Evolutionary conservation across 2,113 vertebrate species (phyloP).

Genomic region (Xenopus borealis): DNA sequence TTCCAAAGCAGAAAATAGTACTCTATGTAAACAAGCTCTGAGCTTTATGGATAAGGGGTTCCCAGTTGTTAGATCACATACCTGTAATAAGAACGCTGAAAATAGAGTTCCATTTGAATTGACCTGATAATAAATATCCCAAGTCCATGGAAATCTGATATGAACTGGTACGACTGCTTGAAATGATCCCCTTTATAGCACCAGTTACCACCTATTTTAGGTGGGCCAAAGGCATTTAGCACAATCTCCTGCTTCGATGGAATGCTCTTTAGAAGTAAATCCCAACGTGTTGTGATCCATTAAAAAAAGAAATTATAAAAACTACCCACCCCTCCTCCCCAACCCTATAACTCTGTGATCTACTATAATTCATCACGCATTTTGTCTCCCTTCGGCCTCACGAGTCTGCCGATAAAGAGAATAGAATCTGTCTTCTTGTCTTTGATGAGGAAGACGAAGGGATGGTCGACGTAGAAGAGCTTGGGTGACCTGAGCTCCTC

Average conservation of each 20-base stretch:
- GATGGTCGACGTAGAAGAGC: conserved; percentile 90
- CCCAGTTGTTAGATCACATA: no score
- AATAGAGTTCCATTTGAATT: no score
- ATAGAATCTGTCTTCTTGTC: conserved; percentile 86
- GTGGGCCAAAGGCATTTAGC: no score
- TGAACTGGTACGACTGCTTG: no score
- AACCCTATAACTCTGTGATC: conserved; percentile 16
- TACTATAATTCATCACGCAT: conserved; percentile 90
- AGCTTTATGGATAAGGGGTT: no score
- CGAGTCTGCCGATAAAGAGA: conserved; percentile 87
- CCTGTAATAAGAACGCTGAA: no score
- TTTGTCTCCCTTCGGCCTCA: conserved; percentile 88
- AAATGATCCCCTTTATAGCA: conserved; percentile 2
- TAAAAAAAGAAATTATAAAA: conserved; percentile 52
- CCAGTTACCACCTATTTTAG: neutral
- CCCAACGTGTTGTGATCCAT: conserved; percentile 50
- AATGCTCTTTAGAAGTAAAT: conserved; percentile 53
- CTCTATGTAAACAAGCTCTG: no score
- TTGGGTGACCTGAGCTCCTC: conserved; percentile 86
- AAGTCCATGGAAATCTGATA: no score
- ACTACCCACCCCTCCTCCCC: conserved; percentile 51
- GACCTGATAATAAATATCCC: no score
- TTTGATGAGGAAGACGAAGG: conserved; percentile 91
- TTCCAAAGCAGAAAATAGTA: no score
- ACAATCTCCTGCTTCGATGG: conserved; percentile 44